A percentile compares a stretch with the other conserved stretches of the same genome.
Conservation (phyloP, 2,888 invertebrate genomes). For the Ferrisia virgata region DNA sequence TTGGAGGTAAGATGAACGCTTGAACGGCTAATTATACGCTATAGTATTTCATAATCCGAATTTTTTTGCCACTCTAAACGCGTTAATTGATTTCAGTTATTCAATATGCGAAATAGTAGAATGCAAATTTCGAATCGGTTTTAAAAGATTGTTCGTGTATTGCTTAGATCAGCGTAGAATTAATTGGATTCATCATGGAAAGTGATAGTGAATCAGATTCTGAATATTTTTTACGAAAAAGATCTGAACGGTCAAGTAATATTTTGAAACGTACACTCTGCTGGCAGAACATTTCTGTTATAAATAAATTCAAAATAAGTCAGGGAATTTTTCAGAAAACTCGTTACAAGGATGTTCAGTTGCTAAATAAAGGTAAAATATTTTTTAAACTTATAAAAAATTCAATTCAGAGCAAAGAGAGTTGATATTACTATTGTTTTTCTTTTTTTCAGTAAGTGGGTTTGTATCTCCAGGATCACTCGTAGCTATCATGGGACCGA, state of each 20-base stretch:
- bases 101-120: no score
- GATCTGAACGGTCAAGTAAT: background rate
- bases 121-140: no score
- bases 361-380: background rate
- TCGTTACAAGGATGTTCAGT: background rate
- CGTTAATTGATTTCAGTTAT: no score
- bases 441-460: slow-evolving; percentile 47
- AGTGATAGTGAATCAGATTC: background rate
- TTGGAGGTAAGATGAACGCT: background rate
- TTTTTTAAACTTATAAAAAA: no score
- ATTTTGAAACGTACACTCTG: background rate
- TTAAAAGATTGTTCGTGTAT: no score
- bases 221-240: background rate
- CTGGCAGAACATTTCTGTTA: background rate
- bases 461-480: slow-evolving; percentile 46
- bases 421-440: no score
- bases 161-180: no score
- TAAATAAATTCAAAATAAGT: background rate
- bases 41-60: no score
- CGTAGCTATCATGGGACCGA: slow-evolving; percentile 48
- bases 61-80: no score
- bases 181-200: background rate
- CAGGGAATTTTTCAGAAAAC: background rate
- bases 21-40: background rate
- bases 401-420: no score